phyloP scores from a whole-genome alignment of 2,797 vertebrate genomes.

The Balearica regulorum region DNA sequence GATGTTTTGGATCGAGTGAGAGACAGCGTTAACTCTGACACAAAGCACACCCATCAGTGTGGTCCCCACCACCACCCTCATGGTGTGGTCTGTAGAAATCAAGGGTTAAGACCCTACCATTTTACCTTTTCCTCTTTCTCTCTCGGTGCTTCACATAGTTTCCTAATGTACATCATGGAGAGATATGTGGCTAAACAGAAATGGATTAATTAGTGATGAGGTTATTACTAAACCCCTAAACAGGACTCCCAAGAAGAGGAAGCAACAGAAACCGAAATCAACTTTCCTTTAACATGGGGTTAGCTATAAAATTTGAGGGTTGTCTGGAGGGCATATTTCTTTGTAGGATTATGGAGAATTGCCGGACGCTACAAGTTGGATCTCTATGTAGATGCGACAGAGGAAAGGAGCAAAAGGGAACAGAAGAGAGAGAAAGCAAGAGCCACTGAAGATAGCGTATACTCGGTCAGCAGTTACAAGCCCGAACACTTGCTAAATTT shows the following conservation, averaged over 20 bases:
- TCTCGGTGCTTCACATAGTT: slow-evolving; percentile 55
- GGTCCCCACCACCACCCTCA: slow-evolving; percentile 59
- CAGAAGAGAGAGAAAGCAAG: background rate
- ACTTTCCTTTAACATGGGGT: background rate
- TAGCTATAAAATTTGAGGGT: background rate
- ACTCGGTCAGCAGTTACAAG: background rate
- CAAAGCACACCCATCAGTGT: background rate
- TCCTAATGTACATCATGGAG: slow-evolving; percentile 62
- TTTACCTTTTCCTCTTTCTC: slow-evolving; percentile 64
- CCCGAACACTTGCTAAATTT: background rate
- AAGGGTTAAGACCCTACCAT: slow-evolving; percentile 6
- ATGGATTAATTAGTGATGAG: slow-evolving; percentile 55
- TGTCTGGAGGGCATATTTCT: background rate
- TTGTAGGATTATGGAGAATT: background rate
- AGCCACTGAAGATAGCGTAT: background rate
- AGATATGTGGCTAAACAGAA: slow-evolving; percentile 66
- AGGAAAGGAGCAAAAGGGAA: background rate
- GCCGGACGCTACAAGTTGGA: background rate
- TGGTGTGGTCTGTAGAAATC: slow-evolving; percentile 15
- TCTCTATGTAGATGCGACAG: background rate
- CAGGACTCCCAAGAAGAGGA: slow-evolving; percentile 11
- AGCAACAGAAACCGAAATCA: background rate
- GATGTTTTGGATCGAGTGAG: background rate
- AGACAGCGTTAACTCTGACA: background rate
- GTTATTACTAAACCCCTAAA: slow-evolving; percentile 13